These are phyloP conservation scores for Crotalus tigris DNA, from an alignment of 2,113 vertebrate species.

Conservation along the genomic window DNA sequence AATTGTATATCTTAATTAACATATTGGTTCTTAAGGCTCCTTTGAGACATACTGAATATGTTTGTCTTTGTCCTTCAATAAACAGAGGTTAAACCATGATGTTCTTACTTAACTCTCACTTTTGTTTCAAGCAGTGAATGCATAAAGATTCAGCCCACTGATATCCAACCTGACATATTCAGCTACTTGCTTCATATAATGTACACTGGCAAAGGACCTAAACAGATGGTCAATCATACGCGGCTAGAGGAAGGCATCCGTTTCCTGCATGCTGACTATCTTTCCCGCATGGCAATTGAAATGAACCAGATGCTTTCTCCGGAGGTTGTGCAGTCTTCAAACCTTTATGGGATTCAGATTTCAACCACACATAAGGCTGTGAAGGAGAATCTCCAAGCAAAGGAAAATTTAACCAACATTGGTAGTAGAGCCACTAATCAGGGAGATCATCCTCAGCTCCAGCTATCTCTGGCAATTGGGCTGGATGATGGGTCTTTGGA, in stretches of 20 bases:
- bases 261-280: slow-evolving; percentile 93
- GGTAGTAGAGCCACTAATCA: slow-evolving; percentile 64
- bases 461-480: slow-evolving; percentile 81
- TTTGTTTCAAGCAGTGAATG: slow-evolving; percentile 83
- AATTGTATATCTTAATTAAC: not conserved
- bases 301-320: slow-evolving; percentile 70
- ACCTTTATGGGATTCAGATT: slow-evolving; percentile 97
- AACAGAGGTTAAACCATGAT: not conserved
- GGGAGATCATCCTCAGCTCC: slow-evolving; percentile 73
- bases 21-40: not conserved
- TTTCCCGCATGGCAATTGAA: slow-evolving; percentile 79
- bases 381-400: slow-evolving; percentile 72
- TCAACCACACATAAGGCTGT: slow-evolving; percentile 81
- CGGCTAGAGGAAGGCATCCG: slow-evolving; percentile 93
- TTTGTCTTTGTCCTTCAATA: not conserved
- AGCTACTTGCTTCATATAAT: slow-evolving; percentile 98
- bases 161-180: slow-evolving; percentile 98
- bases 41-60: not conserved
- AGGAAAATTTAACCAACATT: slow-evolving; percentile 66
- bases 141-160: slow-evolving; percentile 96
- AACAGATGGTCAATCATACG: slow-evolving; percentile 86
- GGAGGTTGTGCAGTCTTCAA: slow-evolving; percentile 85
- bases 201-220: slow-evolving; percentile 93
- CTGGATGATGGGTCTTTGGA: slow-evolving; percentile 76
- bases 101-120: slow-evolving; percentile 31